Conservation (phyloP, 2,797 vertebrate species). For the Holocentrus rufus region DNA sequence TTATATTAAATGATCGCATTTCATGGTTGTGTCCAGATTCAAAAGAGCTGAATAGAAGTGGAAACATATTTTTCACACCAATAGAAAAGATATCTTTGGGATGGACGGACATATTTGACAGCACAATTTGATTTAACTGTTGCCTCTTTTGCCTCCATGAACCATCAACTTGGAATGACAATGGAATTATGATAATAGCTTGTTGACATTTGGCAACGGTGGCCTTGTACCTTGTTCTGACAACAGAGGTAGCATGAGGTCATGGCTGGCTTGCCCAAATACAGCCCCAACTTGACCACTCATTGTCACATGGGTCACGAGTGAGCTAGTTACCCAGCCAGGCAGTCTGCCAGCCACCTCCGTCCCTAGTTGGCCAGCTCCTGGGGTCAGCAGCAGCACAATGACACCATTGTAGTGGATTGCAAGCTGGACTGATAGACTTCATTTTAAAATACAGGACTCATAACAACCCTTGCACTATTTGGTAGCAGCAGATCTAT, state of each 20-base stretch:
- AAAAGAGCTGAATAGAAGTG: too few species aligned
- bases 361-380: constrained; percentile 42
- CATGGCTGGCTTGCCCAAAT: constrained; percentile 59
- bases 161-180: constrained; percentile 20
- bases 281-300: constrained; percentile 58
- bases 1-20: neutral
- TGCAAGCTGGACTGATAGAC: constrained; percentile 42
- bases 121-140: neutral
- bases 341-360: constrained; percentile 69
- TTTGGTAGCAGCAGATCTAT: constrained; percentile 35
- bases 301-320: constrained; percentile 72
- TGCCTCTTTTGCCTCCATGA: constrained; percentile 2
- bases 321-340: constrained; percentile 61
- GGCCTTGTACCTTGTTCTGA: constrained; percentile 34
- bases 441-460: constrained; percentile 40
- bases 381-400: constrained; percentile 60
- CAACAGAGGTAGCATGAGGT: constrained; percentile 48
- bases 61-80: neutral
- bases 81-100: neutral
- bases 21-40: neutral
- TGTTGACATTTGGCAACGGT: constrained; percentile 43
- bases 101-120: neutral
- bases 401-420: constrained; percentile 63
- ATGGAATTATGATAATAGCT: constrained; percentile 33
- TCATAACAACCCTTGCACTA: constrained; percentile 10